Conservation (phyloP, 2,797 vertebrate genomes). For the Enteromius argenteus region DNA sequence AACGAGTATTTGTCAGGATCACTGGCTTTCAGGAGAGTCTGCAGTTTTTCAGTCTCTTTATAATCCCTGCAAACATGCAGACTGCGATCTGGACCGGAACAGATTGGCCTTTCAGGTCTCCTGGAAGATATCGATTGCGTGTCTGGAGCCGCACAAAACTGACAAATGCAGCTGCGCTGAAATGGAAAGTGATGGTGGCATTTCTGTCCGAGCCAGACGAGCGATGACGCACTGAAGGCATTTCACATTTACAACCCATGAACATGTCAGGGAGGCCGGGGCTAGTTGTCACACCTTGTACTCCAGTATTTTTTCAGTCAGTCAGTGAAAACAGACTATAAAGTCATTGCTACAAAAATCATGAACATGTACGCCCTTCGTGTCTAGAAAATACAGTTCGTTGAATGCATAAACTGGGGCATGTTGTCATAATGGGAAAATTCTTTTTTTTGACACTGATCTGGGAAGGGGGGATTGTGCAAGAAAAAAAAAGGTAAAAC, state of each 20-base stretch:
- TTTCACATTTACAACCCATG: background rate
- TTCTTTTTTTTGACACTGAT: background rate
- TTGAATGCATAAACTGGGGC: background rate
- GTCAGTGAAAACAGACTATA: background rate
- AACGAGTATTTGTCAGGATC: constrained; percentile 6
- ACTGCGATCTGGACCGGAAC: background rate
- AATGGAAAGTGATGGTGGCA: constrained; percentile 5
- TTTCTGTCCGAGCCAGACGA: background rate
- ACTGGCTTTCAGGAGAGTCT: constrained; percentile 31
- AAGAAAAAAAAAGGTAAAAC: no score
- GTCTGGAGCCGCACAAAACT: constrained; percentile 9
- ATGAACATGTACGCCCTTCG: background rate
- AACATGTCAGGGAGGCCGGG: background rate
- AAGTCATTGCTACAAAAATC: background rate
- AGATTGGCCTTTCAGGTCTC: constrained; percentile 6
- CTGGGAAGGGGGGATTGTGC: no score
- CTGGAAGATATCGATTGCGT: constrained; percentile 35
- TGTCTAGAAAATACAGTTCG: background rate
- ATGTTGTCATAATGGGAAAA: background rate
- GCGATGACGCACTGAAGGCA: background rate
- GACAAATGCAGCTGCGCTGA: constrained; percentile 23
- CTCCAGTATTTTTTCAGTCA: background rate
- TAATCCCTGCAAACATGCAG: background rate
- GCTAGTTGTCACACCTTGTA: constrained; percentile 1
- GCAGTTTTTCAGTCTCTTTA: constrained; percentile 26